These are phyloP conservation scores for Lumbricus terrestris DNA, from an alignment of 2,888 invertebrate species.

Conservation along the genomic window DNA sequence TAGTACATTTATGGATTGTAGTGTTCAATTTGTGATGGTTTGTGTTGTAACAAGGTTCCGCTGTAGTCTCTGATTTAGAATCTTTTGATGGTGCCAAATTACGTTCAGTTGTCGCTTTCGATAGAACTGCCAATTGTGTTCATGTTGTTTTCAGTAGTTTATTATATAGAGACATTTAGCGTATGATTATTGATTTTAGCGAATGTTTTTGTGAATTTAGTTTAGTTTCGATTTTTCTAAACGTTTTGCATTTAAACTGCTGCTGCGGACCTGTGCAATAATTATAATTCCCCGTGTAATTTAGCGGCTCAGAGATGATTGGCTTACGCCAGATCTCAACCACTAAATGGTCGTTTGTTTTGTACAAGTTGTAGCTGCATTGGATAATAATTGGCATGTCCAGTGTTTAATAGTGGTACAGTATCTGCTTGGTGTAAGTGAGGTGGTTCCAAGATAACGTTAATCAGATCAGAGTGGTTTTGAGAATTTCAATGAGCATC, in stretches of 20 bases:
- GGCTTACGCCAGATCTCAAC: not conserved
- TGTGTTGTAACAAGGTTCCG: not conserved
- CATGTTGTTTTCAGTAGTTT: not conserved
- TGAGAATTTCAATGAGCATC: no score
- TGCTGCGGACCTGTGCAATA: not conserved
- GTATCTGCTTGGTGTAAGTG: not conserved
- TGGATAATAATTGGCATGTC: not conserved
- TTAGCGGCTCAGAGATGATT: not conserved
- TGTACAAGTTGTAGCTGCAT: not conserved
- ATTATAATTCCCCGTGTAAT: not conserved
- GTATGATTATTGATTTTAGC: not conserved
- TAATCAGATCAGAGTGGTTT: not conserved
- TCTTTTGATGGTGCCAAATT: not conserved
- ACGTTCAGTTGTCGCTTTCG: not conserved
- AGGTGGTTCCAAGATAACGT: not conserved
- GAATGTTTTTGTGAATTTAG: not conserved
- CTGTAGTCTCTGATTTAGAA: not conserved
- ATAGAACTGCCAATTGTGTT: constrained; percentile 3
- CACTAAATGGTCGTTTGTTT: not conserved
- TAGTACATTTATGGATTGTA: no score
- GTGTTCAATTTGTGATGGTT: no score
- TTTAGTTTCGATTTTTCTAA: not conserved
- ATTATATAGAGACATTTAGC: not conserved
- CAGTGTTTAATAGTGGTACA: not conserved
- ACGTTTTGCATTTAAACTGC: not conserved